These are phyloP conservation scores for Aproaerema taeniolella DNA, from an alignment of 2,888 invertebrate species.

Conservation along the genomic window DNA sequence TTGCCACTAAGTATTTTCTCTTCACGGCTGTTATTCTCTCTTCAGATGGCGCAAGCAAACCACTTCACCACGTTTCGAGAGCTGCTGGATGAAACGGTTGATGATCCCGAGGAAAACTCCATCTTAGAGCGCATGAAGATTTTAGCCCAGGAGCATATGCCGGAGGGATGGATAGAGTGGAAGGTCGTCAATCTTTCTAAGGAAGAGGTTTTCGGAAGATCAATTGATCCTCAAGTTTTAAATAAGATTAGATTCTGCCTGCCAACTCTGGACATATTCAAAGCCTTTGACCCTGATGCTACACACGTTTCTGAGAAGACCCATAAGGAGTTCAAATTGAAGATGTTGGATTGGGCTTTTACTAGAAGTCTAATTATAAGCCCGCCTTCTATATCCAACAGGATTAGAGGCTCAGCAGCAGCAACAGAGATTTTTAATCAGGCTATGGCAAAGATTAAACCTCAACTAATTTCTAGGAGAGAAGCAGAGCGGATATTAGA, in stretches of 20 bases:
- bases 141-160: no score
- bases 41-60: no score
- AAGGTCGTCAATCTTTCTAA: no score
- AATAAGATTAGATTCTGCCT: no score
- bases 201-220: background rate
- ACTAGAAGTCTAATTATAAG: conserved; percentile 16
- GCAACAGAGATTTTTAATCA: background rate
- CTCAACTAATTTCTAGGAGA: background rate
- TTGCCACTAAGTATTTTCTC: no score
- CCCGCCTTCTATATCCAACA: conserved; percentile 15
- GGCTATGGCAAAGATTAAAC: background rate
- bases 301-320: conserved; percentile 16
- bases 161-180: no score
- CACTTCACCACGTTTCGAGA: no score
- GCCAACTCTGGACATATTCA: background rate
- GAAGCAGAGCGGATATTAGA: background rate
- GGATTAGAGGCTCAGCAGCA: conserved; percentile 13
- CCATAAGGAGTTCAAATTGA: conserved; percentile 4
- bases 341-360: conserved; percentile 7
- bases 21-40: no score
- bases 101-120: no score
- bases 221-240: background rate
- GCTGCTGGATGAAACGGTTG: no score
- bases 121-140: no score
- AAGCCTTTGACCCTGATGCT: conserved; percentile 15